phyloP scores from a whole-genome alignment of 2,888 invertebrate genomes.

The Arrhopalites spinosus region DNA sequence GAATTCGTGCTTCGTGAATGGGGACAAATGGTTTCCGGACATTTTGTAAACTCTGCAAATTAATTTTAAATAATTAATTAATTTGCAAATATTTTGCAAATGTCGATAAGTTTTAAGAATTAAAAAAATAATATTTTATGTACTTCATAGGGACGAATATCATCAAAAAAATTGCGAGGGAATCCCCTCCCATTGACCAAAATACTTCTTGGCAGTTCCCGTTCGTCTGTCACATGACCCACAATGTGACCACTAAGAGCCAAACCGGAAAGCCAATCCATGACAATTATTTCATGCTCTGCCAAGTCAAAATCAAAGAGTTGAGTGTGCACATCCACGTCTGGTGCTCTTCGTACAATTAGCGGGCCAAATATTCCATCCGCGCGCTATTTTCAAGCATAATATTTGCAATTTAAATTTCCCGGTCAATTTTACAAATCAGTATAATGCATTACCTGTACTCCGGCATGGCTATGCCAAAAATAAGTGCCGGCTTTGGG shows the following conservation, averaged over 20 bases:
- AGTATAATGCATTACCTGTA: constrained; percentile 65
- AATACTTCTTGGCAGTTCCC: constrained; percentile 80
- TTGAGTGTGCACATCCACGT: constrained; percentile 64
- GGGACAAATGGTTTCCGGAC: constrained; percentile 49
- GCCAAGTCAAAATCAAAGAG: constrained; percentile 80
- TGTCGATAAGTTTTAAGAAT: too few relatives aligned
- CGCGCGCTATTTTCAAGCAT: constrained; percentile 76
- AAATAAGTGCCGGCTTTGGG: constrained; percentile 80
- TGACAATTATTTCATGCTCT: constrained; percentile 73
- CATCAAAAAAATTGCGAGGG: constrained; percentile 63
- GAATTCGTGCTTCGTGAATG: constrained; percentile 44
- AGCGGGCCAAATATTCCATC: constrained; percentile 83
- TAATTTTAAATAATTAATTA: too few relatives aligned
- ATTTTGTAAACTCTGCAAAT: constrained; percentile 41
- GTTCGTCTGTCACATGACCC: constrained; percentile 81
- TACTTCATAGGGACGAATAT: constrained; percentile 67
- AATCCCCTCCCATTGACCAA: constrained; percentile 79
- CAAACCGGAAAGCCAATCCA: constrained; percentile 80
- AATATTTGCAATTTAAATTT: not conserved
- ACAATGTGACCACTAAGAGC: constrained; percentile 75
- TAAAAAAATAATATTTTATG: not conserved
- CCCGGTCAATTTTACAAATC: too few relatives aligned
- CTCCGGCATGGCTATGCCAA: constrained; percentile 84
- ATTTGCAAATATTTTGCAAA: too few relatives aligned
- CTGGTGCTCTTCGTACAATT: constrained; percentile 72